A percentile compares a stretch with the other conserved stretches of the same genome.
phyloP scores from a whole-genome alignment of 2,797 vertebrate species.

The Kryptolebias ocellatus region DNA sequence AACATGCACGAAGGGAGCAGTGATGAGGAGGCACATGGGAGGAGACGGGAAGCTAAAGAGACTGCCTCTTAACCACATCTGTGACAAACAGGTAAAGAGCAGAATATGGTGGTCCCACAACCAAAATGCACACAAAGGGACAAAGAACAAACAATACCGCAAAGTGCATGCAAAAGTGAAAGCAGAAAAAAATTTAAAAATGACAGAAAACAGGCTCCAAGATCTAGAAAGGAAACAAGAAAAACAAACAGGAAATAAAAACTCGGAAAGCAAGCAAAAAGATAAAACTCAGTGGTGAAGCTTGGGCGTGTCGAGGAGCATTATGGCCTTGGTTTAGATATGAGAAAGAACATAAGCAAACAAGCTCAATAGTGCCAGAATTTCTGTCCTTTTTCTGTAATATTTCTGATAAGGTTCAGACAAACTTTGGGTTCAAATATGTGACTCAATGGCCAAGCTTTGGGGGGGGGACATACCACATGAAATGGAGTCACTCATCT shows the following conservation, averaged over 20 bases:
- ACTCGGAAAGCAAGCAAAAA: not conserved
- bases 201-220: not conserved
- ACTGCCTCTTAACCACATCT: constrained; percentile 37
- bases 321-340: not conserved
- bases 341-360: not conserved
- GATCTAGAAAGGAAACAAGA: constrained; percentile 9
- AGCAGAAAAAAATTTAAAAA: not conserved
- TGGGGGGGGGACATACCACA: not conserved
- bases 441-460: not conserved
- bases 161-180: not conserved
- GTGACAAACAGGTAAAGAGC: not conserved
- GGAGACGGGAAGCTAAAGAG: constrained; percentile 13
- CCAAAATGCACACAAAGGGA: not conserved
- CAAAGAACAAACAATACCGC: not conserved
- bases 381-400: not conserved
- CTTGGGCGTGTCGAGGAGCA: not conserved
- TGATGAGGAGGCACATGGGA: constrained; percentile 31
- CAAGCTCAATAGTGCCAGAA: not conserved
- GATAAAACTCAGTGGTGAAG: not conserved
- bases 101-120: constrained; percentile 5
- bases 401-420: not conserved
- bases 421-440: not conserved
- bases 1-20: constrained; percentile 60
- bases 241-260: not conserved
- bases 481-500: not conserved